These are phyloP conservation scores for Fulica atra DNA, from an alignment of 2,113 vertebrate species.

Conservation along the genomic window DNA sequence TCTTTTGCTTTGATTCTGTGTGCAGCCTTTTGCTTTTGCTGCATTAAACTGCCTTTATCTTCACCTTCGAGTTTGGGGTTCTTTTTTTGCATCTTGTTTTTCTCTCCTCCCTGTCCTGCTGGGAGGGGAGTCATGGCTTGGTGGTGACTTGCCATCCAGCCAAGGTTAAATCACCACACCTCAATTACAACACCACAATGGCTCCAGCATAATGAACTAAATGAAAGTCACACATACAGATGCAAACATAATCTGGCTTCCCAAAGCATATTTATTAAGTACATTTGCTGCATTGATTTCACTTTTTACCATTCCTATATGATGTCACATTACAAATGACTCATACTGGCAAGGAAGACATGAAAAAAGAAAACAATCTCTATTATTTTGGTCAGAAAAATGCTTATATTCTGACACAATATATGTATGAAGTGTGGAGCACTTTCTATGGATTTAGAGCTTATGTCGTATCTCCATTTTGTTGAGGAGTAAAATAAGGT, in stretches of 20 bases:
- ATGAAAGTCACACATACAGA: background rate
- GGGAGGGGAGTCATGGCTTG: too few species aligned
- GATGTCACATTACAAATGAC: background rate
- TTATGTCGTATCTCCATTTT: slow-evolving; percentile 37
- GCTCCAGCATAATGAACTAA: background rate
- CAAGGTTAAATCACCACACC: too few species aligned
- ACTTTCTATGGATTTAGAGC: slow-evolving; percentile 24
- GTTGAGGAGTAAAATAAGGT: slow-evolving; percentile 1
- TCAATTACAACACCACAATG: background rate
- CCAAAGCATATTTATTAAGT: background rate
- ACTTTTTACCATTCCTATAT: background rate
- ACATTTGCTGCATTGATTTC: background rate
- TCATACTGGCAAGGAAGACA: background rate
- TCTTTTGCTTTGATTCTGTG: too few species aligned
- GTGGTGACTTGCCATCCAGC: too few species aligned
- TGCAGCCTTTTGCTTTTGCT: too few species aligned
- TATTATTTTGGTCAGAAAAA: background rate
- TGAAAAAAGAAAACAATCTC: background rate
- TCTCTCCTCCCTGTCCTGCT: too few species aligned
- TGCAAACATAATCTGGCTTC: background rate
- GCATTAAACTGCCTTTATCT: too few species aligned
- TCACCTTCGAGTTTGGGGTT: too few species aligned
- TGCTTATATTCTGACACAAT: background rate
- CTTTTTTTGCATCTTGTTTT: too few species aligned
- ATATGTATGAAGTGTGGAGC: background rate